Evolutionary conservation across 1,140 invertebrate species (phyloP).

Genomic region (Solenopsis fugax): DNA sequence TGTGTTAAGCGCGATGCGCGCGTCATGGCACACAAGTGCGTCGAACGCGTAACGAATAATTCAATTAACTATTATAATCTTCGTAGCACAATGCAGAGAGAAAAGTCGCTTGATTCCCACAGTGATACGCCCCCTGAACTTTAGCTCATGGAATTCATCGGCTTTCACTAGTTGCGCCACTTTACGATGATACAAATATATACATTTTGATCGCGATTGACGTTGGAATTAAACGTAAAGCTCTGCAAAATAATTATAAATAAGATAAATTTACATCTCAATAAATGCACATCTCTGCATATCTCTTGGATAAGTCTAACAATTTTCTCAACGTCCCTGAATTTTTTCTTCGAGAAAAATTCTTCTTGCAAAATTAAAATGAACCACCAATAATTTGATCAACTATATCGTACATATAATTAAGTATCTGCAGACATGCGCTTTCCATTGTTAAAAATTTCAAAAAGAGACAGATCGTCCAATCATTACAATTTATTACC

Average conservation of each 20-base stretch:
- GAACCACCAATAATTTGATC: not conserved
- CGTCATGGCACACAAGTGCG: not conserved
- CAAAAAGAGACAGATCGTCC: not conserved
- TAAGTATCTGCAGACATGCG: not conserved
- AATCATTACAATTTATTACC: not conserved
- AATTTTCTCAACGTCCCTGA: not conserved
- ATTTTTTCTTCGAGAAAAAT: not conserved
- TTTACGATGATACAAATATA: constrained; percentile 73
- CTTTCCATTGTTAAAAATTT: not conserved
- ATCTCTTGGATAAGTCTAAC: not conserved
- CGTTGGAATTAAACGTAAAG: constrained; percentile 1
- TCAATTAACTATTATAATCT: constrained; percentile 27
- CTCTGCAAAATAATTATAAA: not conserved
- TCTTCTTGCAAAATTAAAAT: constrained; percentile 13
- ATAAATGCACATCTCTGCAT: not conserved
- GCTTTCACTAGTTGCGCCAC: constrained; percentile 77
- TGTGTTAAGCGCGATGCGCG: not conserved
- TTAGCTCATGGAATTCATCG: constrained; percentile 73
- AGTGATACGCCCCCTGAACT: constrained; percentile 75
- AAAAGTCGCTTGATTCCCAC: constrained; percentile 77
- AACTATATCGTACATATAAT: not conserved
- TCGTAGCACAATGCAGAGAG: constrained; percentile 45
- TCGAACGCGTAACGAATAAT: constrained; percentile 47
- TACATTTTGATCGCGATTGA: not conserved
- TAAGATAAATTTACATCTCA: too few relatives aligned